phyloP scores from a whole-genome alignment of 30 jellyfish, hydroid and myxozoan species.

The Haliclystus octoradiatus region DNA sequence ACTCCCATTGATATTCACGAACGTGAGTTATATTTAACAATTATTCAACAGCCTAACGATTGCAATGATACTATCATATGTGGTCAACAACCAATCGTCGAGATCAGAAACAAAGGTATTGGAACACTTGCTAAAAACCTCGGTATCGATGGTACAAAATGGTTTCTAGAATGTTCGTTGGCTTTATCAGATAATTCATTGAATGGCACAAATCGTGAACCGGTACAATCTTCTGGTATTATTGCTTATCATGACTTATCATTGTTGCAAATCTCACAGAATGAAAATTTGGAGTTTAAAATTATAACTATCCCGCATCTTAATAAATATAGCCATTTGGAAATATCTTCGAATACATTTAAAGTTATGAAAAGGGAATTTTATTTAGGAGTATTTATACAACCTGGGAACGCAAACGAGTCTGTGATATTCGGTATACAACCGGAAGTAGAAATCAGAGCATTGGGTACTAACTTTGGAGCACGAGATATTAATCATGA shows the following conservation, averaged over 20 bases:
- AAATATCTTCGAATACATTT: conserved; percentile 38
- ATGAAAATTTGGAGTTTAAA: conserved; percentile 29
- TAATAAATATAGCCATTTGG: conserved; percentile 39
- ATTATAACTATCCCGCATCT: conserved; percentile 30
- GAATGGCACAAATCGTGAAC: conserved; percentile 35
- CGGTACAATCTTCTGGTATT: conserved; percentile 48
- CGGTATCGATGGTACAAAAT: conserved; percentile 51
- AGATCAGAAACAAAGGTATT: conserved; percentile 40
- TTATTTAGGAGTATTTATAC: conserved; percentile 35
- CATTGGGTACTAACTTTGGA: conserved; percentile 47
- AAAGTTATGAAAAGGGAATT: conserved; percentile 47
- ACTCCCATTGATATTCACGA: conserved; percentile 45
- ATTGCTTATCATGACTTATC: conserved; percentile 31
- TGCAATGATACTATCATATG: conserved; percentile 72
- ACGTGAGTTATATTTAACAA: conserved; percentile 32
- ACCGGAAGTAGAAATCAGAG: conserved; percentile 64
- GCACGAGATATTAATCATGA: conserved; percentile 38
- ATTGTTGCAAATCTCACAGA: conserved; percentile 40
- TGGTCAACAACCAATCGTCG: conserved; percentile 68
- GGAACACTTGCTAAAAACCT: conserved; percentile 65
- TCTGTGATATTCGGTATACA: conserved; percentile 58
- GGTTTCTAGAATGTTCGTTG: conserved; percentile 54
- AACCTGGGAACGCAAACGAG: conserved; percentile 50
- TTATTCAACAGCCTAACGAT: conserved; percentile 68
- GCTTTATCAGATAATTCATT: conserved; percentile 26